Base-by-base conservation (phyloP, 2,888 invertebrate species). In the Heliconius ethilla region DNA sequence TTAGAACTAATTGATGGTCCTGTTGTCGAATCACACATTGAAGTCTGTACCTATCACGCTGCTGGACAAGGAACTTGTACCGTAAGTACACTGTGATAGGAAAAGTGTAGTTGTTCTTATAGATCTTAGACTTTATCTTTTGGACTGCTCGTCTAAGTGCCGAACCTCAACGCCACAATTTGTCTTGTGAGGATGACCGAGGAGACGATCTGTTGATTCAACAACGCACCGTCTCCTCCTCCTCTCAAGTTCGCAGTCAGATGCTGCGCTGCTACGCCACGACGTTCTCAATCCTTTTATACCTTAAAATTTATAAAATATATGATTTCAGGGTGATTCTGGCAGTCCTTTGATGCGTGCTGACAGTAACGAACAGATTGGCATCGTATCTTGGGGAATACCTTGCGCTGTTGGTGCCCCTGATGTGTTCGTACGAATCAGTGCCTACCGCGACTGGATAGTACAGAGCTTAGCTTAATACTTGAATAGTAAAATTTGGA, bases 361-460 rank as follows among this genome's bases (percentile, higher is more conserved):
- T 1, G 78, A 79, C 29, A 79, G 74, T 7, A 74, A 81, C 0
- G 37, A 78, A 9, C 88, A 86, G 79, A 82, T 89, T 29, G 91
- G 88, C 1, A 63, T 90, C 3, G 90, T 90, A 3, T 90, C 90
- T 1, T 91, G 91, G 91, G 90, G 91, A 4, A 80, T 85, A 55
- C 84, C 86, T 1, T 91, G 92, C 77, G 91, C 91, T 0, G 55
- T 67, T 0, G 90, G 87, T 0, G 88, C 87, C 0, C 90, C 91
- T 0, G 91, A 91, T 79, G 82, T 91, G 79, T 88, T 83, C 80
- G 86, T 83, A 4, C 81, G 90, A 2, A 11, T 88, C 51, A 85
- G 84, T 29, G 87, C 86, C 5, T 83, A 81, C 74, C 67, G 55
- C n/a, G 62, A 78, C 45, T 90, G 83, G 84, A 79, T 84, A 18